Percentiles rank a stretch among this genome's conserved stretches.
Conservation (phyloP, 2,113 vertebrate genomes). For the Progne subis region DNA sequence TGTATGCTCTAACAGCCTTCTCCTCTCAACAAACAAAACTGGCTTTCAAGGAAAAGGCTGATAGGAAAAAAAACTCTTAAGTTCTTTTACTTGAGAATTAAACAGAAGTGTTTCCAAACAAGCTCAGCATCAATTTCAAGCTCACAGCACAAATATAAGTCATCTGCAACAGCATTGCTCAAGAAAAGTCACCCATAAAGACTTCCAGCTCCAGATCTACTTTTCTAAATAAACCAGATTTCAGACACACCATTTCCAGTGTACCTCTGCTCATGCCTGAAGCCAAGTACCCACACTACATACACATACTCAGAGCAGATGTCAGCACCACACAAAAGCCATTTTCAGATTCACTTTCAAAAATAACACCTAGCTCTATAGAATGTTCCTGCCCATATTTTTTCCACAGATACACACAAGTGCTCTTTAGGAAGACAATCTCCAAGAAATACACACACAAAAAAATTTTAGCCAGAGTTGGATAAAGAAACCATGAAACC, state of each 20-base stretch:
- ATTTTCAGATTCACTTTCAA: not conserved
- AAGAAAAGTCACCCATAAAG: not conserved
- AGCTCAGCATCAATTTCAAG: not conserved
- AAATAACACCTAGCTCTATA: not conserved
- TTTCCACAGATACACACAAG: not conserved
- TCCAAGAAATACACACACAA: not conserved
- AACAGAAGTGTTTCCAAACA: not conserved
- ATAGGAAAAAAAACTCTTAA: not conserved
- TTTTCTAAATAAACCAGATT: not conserved
- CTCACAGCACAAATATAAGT: not conserved
- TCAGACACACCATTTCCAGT: not conserved
- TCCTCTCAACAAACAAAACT: not conserved
- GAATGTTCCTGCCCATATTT: not conserved
- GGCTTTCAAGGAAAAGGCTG: not conserved
- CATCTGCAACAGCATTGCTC: rapidly evolving
- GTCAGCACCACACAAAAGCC: not conserved
- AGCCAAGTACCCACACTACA: not conserved
- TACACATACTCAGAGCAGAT: not conserved
- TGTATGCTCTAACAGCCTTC: not conserved
- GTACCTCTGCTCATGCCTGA: not conserved
- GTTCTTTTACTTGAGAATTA: not conserved
- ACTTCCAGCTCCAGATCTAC: not conserved
- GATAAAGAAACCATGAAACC: not conserved
- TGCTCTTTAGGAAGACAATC: not conserved
- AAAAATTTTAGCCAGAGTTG: not conserved